These are phyloP conservation scores for Dromaius novaehollandiae DNA, from an alignment of 2,113 vertebrate genomes.

Conservation along the genomic window DNA sequence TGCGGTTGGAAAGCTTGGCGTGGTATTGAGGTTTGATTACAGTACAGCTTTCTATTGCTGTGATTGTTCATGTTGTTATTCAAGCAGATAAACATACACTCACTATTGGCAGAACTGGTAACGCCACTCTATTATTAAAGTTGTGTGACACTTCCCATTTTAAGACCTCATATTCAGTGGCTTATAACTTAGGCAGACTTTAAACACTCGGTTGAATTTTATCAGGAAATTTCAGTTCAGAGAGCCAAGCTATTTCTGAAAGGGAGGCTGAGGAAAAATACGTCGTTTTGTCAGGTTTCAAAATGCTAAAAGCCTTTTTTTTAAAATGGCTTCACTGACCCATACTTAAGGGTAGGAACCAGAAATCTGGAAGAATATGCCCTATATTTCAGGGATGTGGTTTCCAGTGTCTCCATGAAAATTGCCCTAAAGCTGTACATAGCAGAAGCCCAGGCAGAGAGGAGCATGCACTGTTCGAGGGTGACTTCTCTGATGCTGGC, in stretches of 20 bases:
- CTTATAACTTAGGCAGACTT: conserved; percentile 21
- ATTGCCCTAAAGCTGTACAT: background rate
- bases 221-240: background rate
- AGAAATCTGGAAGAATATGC: background rate
- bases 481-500: background rate
- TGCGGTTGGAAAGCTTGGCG: conserved; percentile 22
- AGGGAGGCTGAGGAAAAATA: background rate
- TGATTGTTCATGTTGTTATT: conserved; percentile 38
- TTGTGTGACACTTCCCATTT: conserved; percentile 45
- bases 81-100: conserved; percentile 25
- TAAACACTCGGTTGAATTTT: conserved; percentile 27
- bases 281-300: background rate
- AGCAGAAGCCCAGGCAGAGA: background rate
- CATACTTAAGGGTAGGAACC: background rate
- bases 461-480: background rate
- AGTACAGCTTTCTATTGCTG: conserved; percentile 28
- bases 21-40: conserved; percentile 3
- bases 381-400: background rate
- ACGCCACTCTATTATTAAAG: background rate
- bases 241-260: background rate
- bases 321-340: conserved; percentile 6
- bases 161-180: conserved; percentile 33
- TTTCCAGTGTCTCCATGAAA: conserved; percentile 3
- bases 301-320: background rate
- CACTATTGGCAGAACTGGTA: conserved; percentile 4